Conservation (phyloP, 64 coral and sea anemone genomes). For the Catalaphyllia jardinei region DNA sequence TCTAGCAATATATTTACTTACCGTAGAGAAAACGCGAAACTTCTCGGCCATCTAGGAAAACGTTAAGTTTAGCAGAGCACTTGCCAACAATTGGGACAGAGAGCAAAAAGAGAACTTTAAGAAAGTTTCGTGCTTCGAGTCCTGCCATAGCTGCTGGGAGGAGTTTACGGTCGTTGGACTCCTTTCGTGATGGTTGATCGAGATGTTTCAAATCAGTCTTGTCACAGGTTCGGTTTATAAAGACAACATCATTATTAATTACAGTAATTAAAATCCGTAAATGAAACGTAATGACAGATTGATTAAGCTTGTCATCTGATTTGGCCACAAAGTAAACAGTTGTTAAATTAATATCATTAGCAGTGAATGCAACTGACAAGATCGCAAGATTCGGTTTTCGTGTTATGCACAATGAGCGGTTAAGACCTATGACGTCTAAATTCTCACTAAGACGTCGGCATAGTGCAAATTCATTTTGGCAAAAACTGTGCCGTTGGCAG, state of each 20-base stretch:
- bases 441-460: not conserved
- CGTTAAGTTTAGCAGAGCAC: slow-evolving; percentile 69
- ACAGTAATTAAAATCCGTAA: slow-evolving; percentile 74
- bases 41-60: slow-evolving; percentile 76
- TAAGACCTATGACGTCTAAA: not conserved
- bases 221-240: slow-evolving; percentile 56
- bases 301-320: slow-evolving; percentile 41
- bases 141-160: not conserved
- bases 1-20: slow-evolving; percentile 55
- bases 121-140: not conserved
- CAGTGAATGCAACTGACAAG: slow-evolving; percentile 22
- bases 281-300: slow-evolving; percentile 38
- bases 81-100: not conserved
- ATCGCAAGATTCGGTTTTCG: not conserved
- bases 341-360: slow-evolving; percentile 28
- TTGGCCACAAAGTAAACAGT: slow-evolving; percentile 46
- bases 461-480: not conserved
- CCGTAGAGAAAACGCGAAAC: slow-evolving; percentile 96
- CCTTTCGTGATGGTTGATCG: slow-evolving; percentile 62
- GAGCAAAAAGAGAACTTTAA: not conserved
- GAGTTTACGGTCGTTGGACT: not conserved
- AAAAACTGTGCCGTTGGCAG: not conserved
- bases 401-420: not conserved
- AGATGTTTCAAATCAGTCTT: slow-evolving; percentile 33
- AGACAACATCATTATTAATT: slow-evolving; percentile 66